phyloP scores from a whole-genome alignment of 2,888 invertebrate genomes.

The Ecdyonurus torrentis region DNA sequence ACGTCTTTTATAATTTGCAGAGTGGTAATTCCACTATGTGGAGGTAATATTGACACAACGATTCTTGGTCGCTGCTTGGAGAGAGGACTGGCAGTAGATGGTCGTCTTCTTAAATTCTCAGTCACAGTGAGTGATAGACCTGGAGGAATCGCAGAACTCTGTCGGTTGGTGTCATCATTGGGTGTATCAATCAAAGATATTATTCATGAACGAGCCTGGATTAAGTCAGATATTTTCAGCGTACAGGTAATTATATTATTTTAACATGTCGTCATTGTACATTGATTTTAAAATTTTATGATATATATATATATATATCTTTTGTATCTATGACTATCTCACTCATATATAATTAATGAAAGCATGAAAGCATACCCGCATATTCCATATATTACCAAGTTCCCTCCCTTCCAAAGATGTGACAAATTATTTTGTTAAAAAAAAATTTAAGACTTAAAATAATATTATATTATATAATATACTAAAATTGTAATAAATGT shows the following conservation, averaged over 20 bases:
- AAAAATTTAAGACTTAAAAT: background rate
- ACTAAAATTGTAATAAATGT: background rate
- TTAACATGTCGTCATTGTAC: background rate
- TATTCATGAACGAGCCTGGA: slow-evolving; percentile 90
- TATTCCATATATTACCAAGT: background rate
- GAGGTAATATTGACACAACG: slow-evolving; percentile 86
- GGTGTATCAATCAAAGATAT: slow-evolving; percentile 91
- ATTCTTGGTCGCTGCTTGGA: slow-evolving; percentile 76
- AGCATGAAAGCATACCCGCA: background rate
- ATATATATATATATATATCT: background rate
- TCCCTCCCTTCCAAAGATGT: too few species aligned
- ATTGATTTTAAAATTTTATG: background rate
- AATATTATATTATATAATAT: background rate
- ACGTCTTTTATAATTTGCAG: too few species aligned
- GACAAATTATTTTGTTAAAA: background rate
- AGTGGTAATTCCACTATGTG: slow-evolving; percentile 67
- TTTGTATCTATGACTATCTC: background rate
- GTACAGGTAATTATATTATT: slow-evolving; percentile 34
- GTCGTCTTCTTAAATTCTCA: slow-evolving; percentile 51
- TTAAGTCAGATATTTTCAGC: slow-evolving; percentile 73
- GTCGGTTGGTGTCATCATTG: slow-evolving; percentile 51
- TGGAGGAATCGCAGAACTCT: slow-evolving; percentile 73
- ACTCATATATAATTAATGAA: background rate
- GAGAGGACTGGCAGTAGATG: slow-evolving; percentile 74
- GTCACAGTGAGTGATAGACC: slow-evolving; percentile 73